These are phyloP conservation scores for Heterodera filipjevi DNA, from an alignment of 2,888 invertebrate species.

Conservation along the genomic window DNA sequence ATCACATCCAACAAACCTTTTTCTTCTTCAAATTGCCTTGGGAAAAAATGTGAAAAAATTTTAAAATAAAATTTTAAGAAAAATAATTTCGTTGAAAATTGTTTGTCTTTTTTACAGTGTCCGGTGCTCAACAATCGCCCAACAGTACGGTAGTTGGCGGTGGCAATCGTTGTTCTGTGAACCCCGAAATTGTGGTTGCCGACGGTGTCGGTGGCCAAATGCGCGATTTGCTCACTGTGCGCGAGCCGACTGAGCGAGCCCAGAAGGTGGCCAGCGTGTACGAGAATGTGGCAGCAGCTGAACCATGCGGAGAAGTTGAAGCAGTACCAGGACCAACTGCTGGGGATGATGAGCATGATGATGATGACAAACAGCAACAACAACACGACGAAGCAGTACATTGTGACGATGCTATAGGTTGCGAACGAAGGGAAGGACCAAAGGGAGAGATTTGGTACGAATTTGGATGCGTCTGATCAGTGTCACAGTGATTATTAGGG, in stretches of 20 bases:
- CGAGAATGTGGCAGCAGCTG: constrained; percentile 31
- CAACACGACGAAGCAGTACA: not conserved
- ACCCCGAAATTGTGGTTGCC: not conserved
- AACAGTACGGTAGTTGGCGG: not conserved
- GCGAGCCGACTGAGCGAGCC: constrained; percentile 32
- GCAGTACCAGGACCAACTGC: not conserved
- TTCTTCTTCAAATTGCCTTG: constrained; percentile 1
- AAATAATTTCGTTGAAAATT: no score
- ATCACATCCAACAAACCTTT: not conserved
- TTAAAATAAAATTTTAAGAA: no score
- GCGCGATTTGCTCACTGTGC: not conserved
- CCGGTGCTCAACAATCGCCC: not conserved
- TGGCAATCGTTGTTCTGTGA: no score
- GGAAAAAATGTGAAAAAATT: no score
- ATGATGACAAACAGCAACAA: not conserved
- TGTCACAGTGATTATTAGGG: no score
- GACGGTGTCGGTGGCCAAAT: constrained; percentile 5
- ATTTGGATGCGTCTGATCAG: constrained; percentile 31
- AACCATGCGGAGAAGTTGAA: not conserved
- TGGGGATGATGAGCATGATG: not conserved
- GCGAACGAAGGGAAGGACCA: constrained; percentile 5
- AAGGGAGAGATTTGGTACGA: constrained; percentile 33
- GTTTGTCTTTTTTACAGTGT: not conserved
- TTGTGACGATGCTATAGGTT: not conserved
- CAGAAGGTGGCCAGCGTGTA: constrained; percentile 40